phyloP scores from a whole-genome alignment of 2,113 vertebrate species.

The Columba janthina region DNA sequence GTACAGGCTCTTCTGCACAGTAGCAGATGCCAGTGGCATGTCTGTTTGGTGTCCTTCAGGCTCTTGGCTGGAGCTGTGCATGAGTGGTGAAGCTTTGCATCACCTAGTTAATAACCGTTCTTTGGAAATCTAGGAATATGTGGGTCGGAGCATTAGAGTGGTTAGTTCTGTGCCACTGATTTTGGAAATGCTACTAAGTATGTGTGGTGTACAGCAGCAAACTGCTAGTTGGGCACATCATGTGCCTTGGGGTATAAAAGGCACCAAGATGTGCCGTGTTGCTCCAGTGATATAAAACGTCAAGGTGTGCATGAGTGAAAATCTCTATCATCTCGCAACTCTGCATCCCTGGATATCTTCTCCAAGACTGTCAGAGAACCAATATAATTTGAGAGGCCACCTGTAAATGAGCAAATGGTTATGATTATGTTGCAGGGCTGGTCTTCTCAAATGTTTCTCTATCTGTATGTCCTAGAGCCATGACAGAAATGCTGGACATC shows the following conservation, averaged over 20 bases:
- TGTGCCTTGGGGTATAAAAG: neutral
- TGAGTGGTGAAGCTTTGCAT: neutral
- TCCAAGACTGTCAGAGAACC: neutral
- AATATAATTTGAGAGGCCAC: neutral
- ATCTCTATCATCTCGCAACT: neutral
- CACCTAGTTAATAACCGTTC: neutral
- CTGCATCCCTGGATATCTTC: neutral
- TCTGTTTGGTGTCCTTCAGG: neutral
- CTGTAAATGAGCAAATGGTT: neutral
- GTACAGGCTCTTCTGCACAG: neutral
- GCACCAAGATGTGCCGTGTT: neutral
- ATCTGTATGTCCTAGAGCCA: neutral
- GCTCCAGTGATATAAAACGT: neutral
- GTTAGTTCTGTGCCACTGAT: neutral
- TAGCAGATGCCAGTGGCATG: neutral
- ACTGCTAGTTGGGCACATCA: neutral
- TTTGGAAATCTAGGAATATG: neutral
- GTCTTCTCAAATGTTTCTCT: neutral
- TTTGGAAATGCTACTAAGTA: neutral
- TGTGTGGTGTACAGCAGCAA: neutral
- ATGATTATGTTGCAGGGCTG: neutral
- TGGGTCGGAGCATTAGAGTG: neutral
- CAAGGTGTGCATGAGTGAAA: neutral
- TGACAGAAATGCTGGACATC: fast-evolving
- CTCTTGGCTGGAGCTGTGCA: neutral